Base-by-base conservation (phyloP, 2,888 invertebrate species). In the Trachelus iudaicus region DNA sequence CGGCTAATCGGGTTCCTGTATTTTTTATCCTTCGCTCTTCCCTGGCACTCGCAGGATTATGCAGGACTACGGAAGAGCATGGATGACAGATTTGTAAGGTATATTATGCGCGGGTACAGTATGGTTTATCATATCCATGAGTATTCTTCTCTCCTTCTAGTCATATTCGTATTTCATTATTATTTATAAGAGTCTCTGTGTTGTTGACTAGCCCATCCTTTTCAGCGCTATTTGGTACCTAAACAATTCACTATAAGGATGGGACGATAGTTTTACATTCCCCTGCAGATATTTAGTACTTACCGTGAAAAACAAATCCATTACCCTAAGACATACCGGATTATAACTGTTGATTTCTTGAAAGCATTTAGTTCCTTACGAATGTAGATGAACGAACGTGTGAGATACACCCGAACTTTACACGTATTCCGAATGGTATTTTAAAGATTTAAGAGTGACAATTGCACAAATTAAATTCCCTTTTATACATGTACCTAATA, bases 91-190 rank as follows among this genome's bases (percentile, higher is more conserved):
- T 56, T 56, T 56, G 23, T 56, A 56, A 56, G 56, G 56, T 23
- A 23, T 78, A 80, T 73, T 77, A 80, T 30, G 71, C 34, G 30
- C 79, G 79, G 76, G 79, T 81, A 79, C 80, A 75, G 37, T 33
- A 74, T 40, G 74, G 74, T 34, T 74, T 35, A 83, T 80, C 79
- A 78, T 79, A 77, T 83, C 80, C 79, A 79, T 82, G 81, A 84
- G 80, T 83, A 85, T 84, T 83, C 84, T 80, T 83, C 82, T 76
- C 79, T 79, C 79, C 81, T 84, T 88, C 89, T 89, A 89, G 89
- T 89, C 89, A 89, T 86, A 85, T 84, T 84, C 81, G 79, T 85
- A 87, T 82, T 81, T 77, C 75, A 69, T 86, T 85, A 84, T 85
- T 87, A 87, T 87, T 87, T 87, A 87, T 89, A 80, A 83, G 79